These are phyloP conservation scores for Trogon melanurus DNA, from an alignment of 2,113 vertebrate genomes.

Conservation along the genomic window DNA sequence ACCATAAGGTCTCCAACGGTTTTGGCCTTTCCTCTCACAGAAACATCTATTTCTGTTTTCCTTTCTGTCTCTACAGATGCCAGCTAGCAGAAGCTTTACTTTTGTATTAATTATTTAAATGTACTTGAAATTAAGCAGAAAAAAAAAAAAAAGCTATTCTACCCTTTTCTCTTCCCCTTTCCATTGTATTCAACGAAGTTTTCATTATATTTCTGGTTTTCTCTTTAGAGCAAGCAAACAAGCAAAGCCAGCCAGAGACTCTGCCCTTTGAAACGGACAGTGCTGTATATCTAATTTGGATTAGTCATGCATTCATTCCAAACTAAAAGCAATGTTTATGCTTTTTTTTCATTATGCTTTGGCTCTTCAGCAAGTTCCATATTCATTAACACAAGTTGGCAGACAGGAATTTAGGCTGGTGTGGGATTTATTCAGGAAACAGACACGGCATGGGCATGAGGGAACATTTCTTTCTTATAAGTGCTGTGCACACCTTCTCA, in stretches of 20 bases:
- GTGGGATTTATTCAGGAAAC: conserved; percentile 50
- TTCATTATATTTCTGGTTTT: not conserved
- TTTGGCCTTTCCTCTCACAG: not conserved
- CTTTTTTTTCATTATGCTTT: conserved; percentile 9
- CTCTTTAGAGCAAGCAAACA: not conserved
- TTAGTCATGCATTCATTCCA: conserved; percentile 45
- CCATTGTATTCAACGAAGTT: not conserved
- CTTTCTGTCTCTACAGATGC: not conserved
- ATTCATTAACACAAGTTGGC: conserved; percentile 61
- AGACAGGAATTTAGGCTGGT: conserved; percentile 35
- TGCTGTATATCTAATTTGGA: conserved; percentile 45
- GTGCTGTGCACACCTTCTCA: conserved; percentile 65
- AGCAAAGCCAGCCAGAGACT: conserved; percentile 3
- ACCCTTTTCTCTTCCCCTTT: not conserved
- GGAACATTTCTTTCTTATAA: conserved; percentile 60
- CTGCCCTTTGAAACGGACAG: conserved; percentile 52
- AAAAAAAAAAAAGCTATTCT: not conserved
- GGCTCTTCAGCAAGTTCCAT: conserved; percentile 34
- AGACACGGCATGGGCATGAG: conserved; percentile 12
- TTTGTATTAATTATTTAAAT: not conserved
- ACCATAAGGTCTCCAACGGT: not conserved
- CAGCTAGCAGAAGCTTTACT: not conserved
- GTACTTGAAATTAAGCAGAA: not conserved
- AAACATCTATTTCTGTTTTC: not conserved
- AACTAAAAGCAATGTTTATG: conserved; percentile 38